phyloP scores from a whole-genome alignment of 2,797 vertebrate genomes.

The Parauchenoglanis ngamensis region DNA sequence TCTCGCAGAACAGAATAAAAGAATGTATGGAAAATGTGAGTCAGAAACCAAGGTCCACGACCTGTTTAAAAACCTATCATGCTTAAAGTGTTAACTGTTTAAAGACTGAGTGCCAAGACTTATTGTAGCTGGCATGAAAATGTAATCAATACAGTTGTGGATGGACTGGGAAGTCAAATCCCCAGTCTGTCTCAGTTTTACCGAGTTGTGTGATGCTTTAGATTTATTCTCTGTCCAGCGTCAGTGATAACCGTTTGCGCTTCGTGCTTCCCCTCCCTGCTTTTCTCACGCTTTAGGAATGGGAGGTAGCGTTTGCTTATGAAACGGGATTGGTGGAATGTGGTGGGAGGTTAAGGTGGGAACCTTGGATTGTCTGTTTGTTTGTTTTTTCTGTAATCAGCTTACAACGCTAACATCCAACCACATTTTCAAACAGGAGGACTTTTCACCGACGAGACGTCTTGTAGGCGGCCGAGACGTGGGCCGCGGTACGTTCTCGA shows the following conservation, averaged over 20 bases:
- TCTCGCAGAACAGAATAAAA: not conserved
- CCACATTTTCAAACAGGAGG: not conserved
- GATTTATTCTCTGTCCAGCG: not conserved
- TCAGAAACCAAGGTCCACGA: not conserved
- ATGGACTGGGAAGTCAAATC: conserved; percentile 7
- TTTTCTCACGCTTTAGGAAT: conserved; percentile 21
- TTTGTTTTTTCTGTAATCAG: conserved; percentile 8
- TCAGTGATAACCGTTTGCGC: not conserved
- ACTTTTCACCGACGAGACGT: not conserved
- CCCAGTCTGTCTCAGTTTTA: conserved; percentile 32
- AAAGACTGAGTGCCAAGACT: not conserved
- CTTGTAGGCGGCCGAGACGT: not conserved
- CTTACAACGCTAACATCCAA: not conserved
- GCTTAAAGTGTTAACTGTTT: not conserved
- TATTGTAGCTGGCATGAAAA: not conserved
- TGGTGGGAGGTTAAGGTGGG: conserved; percentile 21
- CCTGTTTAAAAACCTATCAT: not conserved
- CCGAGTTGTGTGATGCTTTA: conserved; percentile 3
- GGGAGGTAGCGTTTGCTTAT: conserved; percentile 10
- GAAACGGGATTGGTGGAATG: conserved; percentile 29
- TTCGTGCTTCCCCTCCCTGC: not conserved
- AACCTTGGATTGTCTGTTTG: conserved; percentile 15
- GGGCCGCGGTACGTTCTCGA: not conserved
- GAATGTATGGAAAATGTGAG: not conserved
- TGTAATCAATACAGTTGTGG: not conserved